Base-by-base conservation (phyloP, 2,888 invertebrate species). In the Melinopterus prodromus region DNA sequence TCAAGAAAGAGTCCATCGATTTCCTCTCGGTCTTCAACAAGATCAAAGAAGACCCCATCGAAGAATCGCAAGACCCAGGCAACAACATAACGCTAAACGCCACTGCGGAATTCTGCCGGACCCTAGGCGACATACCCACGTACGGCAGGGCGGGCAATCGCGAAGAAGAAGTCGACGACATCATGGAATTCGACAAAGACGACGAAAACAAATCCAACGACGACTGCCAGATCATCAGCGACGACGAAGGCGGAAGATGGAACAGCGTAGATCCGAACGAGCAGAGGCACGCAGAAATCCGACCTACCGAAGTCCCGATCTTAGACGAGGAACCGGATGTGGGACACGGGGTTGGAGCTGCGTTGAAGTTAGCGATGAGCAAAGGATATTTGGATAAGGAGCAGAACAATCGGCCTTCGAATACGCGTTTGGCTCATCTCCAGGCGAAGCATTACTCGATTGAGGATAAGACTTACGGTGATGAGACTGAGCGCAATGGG, bases 101-200 rank as follows among this genome's bases (percentile, higher is more conserved):
- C 0, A 98, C 98, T 0, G 98, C 98, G 0, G 99, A 99, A 91
- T 99, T 99, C 91, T 99, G 99, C 87, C 93, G 98, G 85, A 97
- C 98, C 74, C 92, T 99, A 6, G 89, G 98, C 0, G 98, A 98
- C 88, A 98, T 98, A 86, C 98, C 98, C 79, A 98, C 98, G 0
- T 98, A 98, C 88, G 98, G 97, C 15, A 94, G 94, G 88, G 95
- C 97, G 16, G 97, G 97, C 53, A 97, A 98, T 90, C 91, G 97
- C 53, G 97, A 97, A 86, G 95, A 95, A 86, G 80, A 77, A 53
- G 77, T 77, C 5, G 95, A 95, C 84, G 93, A 93, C 78, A 77
- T 92, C 91, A 84, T 93, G 92, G 86, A 86, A 76, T 83, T 84
- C 16, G 85, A 85, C 78, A 83, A 83, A 76, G 85, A 85, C n/a